Base-by-base conservation (phyloP, 2,888 invertebrate species). In the Adelphocoris suturalis region DNA sequence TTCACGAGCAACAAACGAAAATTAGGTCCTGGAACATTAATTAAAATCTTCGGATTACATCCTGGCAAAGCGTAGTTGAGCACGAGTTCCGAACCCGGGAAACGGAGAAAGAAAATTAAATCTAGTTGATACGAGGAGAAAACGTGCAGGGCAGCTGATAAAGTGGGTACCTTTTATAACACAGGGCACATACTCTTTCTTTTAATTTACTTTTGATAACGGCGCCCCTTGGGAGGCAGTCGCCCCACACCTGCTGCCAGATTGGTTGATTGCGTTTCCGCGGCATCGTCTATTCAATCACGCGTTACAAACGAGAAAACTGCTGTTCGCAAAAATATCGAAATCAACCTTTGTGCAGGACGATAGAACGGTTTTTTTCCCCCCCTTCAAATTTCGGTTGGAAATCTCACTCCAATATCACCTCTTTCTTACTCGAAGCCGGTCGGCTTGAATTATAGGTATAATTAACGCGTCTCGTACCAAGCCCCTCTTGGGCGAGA, bases 151-250 rank as follows among this genome's bases (percentile, higher is more conserved):
- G 82, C 23, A 52, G 82, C 82, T 82, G 82, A 82, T 82, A 37
- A 80, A 82, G 82, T 82, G 23, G 82, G 16, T 52, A 27, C 82
- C 82, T 82, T 23, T 82, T 82, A 28, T 52, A 82, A 82, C 82
- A 52, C 82, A 27, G 52, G 14, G 82, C 82, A 82, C 82, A 82
- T 82, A 82, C 82, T 82, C 82, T 19, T 52, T 52, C 82, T 82
- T 82, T 52, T 82, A 82, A 82, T 82, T 82, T 82, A 82, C 82
- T 82, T 52, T 82, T 82, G 82, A 82, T 82, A 82, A 82, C 55
- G 82, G 47, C 23, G 27, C 52, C 55, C 14, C 82, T 52, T 2
- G 82, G 52, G 80, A 81, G 52, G 14, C 23, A 0, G 0, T 19
- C 12, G 23, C 68, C 47, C 47, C 82, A 52, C 82, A 82, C 55